These are phyloP conservation scores for Uria aalge DNA, from an alignment of 2,113 vertebrate genomes.

Conservation along the genomic window DNA sequence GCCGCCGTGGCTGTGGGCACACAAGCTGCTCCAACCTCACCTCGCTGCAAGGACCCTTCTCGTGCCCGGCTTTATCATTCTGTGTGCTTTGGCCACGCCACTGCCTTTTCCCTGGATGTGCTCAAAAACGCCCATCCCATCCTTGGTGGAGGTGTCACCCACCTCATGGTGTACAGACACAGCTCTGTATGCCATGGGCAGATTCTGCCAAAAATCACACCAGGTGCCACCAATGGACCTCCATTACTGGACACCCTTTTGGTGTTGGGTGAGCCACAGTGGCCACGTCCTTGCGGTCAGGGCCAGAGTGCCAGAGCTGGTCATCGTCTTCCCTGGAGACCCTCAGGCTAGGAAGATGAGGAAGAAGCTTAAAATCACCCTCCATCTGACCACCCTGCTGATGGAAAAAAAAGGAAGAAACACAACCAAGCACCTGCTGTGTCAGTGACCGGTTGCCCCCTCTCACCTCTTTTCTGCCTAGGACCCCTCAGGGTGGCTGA, in stretches of 20 bases:
- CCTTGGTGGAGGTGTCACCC: neutral
- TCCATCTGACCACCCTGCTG: too few species aligned
- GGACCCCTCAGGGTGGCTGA: fast-evolving
- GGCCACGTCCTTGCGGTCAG: fast-evolving
- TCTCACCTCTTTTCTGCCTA: neutral
- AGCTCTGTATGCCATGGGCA: fast-evolving
- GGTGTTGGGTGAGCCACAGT: fast-evolving
- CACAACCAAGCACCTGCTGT: neutral
- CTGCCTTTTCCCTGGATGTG: neutral
- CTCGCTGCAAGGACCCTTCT: neutral
- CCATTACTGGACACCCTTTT: neutral
- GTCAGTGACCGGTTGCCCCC: fast-evolving
- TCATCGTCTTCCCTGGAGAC: neutral
- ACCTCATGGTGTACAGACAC: neutral
- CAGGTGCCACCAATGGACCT: fast-evolving
- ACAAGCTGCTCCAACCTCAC: fast-evolving
- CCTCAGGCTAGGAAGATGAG: neutral
- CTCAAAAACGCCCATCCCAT: neutral
- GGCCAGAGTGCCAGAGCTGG: neutral
- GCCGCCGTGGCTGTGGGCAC: fast-evolving
- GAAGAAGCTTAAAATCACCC: neutral
- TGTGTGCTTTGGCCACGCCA: neutral
- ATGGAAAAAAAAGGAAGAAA: neutral
- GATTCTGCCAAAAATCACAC: neutral
- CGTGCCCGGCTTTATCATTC: neutral